Conservation (phyloP, 2,797 vertebrate genomes). For the Pangasius mekongensis region DNA sequence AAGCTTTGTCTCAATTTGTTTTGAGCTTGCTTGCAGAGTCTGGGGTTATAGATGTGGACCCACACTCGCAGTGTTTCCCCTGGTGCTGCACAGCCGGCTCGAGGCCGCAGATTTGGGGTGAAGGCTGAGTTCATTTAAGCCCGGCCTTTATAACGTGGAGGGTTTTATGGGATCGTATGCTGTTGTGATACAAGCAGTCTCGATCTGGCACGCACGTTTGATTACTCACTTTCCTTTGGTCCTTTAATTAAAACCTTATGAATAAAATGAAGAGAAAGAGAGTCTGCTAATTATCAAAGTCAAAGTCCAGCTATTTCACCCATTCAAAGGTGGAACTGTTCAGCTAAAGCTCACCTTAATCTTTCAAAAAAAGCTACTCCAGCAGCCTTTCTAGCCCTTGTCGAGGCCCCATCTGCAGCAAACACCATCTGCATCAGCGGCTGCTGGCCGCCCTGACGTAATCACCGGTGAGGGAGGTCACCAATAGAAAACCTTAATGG, state of each 20-base stretch:
- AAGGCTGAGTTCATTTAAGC: not conserved
- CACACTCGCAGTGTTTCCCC: not conserved
- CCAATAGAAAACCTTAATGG: not conserved
- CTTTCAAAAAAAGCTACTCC: not conserved
- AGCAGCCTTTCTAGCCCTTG: not conserved
- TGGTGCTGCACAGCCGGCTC: not conserved
- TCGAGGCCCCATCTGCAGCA: not conserved
- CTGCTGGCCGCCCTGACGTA: not conserved
- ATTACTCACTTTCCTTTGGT: not conserved
- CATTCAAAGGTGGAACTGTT: not conserved
- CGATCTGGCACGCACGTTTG: not conserved
- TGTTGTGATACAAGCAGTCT: not conserved
- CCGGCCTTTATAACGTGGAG: not conserved
- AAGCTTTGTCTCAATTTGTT: not conserved
- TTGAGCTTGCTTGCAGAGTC: not conserved
- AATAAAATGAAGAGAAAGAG: not conserved
- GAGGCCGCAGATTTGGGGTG: not conserved
- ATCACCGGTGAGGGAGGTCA: not conserved
- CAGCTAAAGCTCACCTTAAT: not conserved
- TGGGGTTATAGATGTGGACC: not conserved
- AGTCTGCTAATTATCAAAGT: not conserved
- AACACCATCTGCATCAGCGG: not conserved
- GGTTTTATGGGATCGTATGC: not conserved
- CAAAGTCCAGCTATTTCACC: not conserved
- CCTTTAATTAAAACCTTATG: not conserved